Conservation (phyloP, 2,888 invertebrate species). For the Germaria angustata region DNA sequence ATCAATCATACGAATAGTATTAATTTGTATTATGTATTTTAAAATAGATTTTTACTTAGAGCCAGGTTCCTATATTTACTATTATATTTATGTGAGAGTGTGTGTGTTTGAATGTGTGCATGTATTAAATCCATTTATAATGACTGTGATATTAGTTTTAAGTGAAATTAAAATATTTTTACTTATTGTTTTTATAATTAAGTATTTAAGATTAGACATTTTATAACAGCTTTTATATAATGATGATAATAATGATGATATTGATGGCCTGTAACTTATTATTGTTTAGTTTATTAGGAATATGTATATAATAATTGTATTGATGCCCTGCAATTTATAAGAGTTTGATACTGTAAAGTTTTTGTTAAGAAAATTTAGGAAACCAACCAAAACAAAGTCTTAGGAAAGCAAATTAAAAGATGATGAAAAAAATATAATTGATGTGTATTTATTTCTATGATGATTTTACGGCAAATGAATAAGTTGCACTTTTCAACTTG, state of each 20-base stretch:
- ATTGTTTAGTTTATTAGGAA: constrained; percentile 22
- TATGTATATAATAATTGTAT: constrained; percentile 4
- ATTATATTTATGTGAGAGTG: background rate
- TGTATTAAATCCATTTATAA: constrained; percentile 26
- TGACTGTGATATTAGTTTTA: constrained; percentile 57
- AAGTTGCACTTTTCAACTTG: too few relatives aligned
- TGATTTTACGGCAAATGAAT: background rate
- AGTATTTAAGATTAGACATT: constrained; percentile 9
- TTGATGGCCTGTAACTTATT: constrained; percentile 31
- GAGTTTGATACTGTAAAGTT: constrained; percentile 1
- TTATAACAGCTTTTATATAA: background rate
- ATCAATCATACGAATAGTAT: constrained; percentile 10
- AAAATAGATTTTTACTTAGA: constrained; percentile 26
- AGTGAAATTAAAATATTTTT: constrained; percentile 23
- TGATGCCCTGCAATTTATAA: background rate
- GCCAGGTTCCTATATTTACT: constrained; percentile 55
- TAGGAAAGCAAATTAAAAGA: constrained; percentile 20
- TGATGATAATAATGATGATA: background rate
- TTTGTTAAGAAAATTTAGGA: background rate
- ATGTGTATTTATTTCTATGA: constrained; percentile 20
- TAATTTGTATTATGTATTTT: constrained; percentile 42
- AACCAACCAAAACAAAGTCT: constrained; percentile 19
- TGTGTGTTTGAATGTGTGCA: background rate
- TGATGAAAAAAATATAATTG: background rate
- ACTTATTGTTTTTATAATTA: constrained; percentile 62